Percentiles rank a stretch among this genome's conserved stretches.
Evolutionary conservation across 2,113 vertebrate species (phyloP).

Genomic region (Pavo muticus): DNA sequence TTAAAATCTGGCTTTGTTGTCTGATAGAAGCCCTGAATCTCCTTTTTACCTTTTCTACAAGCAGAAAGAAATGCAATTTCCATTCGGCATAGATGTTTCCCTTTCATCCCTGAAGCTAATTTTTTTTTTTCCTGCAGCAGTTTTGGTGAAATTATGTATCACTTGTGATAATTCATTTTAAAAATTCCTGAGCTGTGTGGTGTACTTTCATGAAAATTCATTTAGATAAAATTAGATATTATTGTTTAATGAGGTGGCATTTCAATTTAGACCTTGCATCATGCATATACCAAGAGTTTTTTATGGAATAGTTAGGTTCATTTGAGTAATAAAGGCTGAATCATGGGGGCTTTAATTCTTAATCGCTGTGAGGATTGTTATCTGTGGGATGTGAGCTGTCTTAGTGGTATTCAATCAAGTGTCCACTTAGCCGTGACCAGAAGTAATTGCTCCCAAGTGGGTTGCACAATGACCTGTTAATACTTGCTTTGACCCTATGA

Average conservation of each 20-base stretch:
- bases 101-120: slow-evolving; percentile 77
- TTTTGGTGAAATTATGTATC: slow-evolving; percentile 87
- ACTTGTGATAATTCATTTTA: slow-evolving; percentile 88
- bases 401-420: slow-evolving; percentile 99
- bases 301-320: slow-evolving; percentile 99
- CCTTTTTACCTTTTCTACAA: slow-evolving; percentile 49
- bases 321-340: slow-evolving; percentile 99
- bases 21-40: slow-evolving; percentile 3
- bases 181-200: slow-evolving; percentile 89
- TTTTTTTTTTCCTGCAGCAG: slow-evolving; percentile 75
- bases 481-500: slow-evolving; percentile 95
- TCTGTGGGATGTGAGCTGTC: slow-evolving; percentile 97
- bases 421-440: slow-evolving; percentile 99
- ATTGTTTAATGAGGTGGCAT: slow-evolving; percentile 92
- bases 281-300: slow-evolving; percentile 88
- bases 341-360: slow-evolving; percentile 99
- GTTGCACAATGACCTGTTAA: slow-evolving; percentile 98
- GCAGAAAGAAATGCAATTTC: slow-evolving; percentile 65
- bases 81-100: slow-evolving; percentile 77
- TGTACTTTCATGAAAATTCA: slow-evolving; percentile 88
- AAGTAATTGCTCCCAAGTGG: slow-evolving; percentile 99
- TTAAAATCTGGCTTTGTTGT: slow-evolving; percentile 49
- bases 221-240: slow-evolving; percentile 91
- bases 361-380: slow-evolving; percentile 99
- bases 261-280: slow-evolving; percentile 88